Base-by-base conservation (phyloP, 37 sponge, comb jelly and placozoan species). In the Hormiphora californensis region DNA sequence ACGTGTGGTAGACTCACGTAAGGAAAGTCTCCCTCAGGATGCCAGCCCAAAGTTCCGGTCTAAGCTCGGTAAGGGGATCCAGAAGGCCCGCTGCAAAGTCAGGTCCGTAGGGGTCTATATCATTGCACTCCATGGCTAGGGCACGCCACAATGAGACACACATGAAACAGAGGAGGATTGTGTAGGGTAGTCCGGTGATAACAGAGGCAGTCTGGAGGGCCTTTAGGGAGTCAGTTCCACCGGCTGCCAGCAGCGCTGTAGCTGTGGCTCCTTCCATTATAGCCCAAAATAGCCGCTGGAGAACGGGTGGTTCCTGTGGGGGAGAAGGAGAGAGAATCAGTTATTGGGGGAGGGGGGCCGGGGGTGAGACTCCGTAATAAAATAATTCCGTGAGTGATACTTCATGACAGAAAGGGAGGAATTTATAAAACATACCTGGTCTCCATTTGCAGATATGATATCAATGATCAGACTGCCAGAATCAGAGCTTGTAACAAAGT, bases 401-500 rank as follows among this genome's bases (percentile, higher is more conserved):
- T 17, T 15, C 9, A 9, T 9, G 9, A 15, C 53, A 49, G 15
- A 49, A 15, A 9, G 15, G 53, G 12, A 9, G 12, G 15, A 49
- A 15, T 49, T 49, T 49, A 9, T 49, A 15, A 9, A 49, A 57
- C 61, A 28, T 5, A 57, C 61, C 61, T 57, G 61, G 22, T 57
- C 61, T 28, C 61, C 61, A 15, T 57, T 57, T 28, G 61, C 61
- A 30, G 61, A 57, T 5, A 57, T 57, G 9, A 57, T 57, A 15
- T 57, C 61, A 30, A 57, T 57, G 9, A 57, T 57, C 4, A 57
- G 61, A 57, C 61, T 57, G 9, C 61, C 61, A 57, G 61, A 57
- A 15, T 57, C 61, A 30, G 61, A 57, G 61, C 61, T 73, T 1
- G 81, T 73, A 0, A 73, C 81, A 17, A 73, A 73, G 81, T 73